A percentile compares a stretch with the other conserved stretches of the same genome.
Evolutionary conservation across 2,113 vertebrate species (phyloP).

Genomic region (Pomatorhinus ruficollis): DNA sequence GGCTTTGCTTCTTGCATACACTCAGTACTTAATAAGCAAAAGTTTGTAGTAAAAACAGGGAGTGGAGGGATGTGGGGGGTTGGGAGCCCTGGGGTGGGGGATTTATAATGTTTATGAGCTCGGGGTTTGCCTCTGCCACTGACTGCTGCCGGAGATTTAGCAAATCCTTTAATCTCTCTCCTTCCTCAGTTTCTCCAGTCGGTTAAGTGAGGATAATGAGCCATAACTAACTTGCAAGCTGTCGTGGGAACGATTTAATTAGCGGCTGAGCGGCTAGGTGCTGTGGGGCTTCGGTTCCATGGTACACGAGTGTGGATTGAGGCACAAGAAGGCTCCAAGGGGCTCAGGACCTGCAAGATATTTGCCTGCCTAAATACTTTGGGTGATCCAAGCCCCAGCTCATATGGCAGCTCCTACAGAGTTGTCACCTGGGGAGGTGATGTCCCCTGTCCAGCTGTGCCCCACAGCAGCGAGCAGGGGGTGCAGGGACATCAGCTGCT

Average conservation of each 20-base stretch:
- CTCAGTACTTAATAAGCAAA: not conserved
- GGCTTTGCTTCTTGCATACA: not conserved
- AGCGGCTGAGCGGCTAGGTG: slow-evolving; percentile 41
- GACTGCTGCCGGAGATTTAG: slow-evolving; percentile 39
- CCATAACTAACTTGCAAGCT: slow-evolving; percentile 65
- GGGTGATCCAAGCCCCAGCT: not conserved
- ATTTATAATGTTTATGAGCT: slow-evolving; percentile 53
- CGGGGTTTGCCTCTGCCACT: not conserved
- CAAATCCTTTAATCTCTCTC: slow-evolving; percentile 67
- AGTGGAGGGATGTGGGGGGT: not conserved
- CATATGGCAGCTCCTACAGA: accelerated
- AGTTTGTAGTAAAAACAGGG: not conserved
- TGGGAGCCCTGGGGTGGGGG: not conserved
- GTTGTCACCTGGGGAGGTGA: not conserved
- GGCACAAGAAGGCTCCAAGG: not conserved
- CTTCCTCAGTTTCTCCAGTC: slow-evolving; percentile 65
- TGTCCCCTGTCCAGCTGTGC: not conserved
- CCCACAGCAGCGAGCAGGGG: accelerated
- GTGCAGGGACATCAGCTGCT: accelerated
- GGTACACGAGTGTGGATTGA: not conserved
- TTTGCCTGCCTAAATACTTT: not conserved
- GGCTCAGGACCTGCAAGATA: slow-evolving; percentile 25
- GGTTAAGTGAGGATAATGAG: slow-evolving; percentile 67
- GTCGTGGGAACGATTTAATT: slow-evolving; percentile 58
- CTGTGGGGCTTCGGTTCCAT: not conserved